Base-by-base conservation (phyloP, 2,888 invertebrate genomes). In the Tubulanus polymorphus region DNA sequence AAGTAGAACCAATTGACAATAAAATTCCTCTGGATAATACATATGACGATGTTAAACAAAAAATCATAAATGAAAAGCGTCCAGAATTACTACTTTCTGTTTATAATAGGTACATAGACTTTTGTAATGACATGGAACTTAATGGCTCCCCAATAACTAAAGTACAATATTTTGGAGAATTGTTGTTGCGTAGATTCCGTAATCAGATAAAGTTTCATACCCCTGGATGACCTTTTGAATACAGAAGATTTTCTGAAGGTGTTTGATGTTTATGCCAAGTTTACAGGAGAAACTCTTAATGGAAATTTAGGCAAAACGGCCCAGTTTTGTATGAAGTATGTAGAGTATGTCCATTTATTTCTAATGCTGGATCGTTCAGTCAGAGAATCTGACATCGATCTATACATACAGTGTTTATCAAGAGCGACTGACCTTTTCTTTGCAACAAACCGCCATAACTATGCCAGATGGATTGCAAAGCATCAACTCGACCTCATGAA, bases 391-490 rank as follows among this genome's bases (percentile, higher is more conserved):
- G 59, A 60, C 45, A 23, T 61, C 10, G 47, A 55, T 3, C 51
- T 63, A 20, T 63, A 57, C 54, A 54, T 54, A n/a, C 48, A 53
- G 26, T 27, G 53, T 28, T 30, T 60, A 23, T 47, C 57, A 20
- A 41, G 3, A 20, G n/a, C 27, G 6, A 47, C 8, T n/a, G 26
- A 47, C 23, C 23, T 55, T 3, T 63, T 60, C 53, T 65, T 64
- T 55, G 56, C 55, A 6, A 54, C 52, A 18, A 59, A 54, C 53
- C 48, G 56, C 10, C 48, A 51, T 5, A 62, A 63, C 48, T 63
- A 64, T 55, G 48, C 63, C 10, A 51, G 63, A 30, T 64, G 62
- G 64, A 53, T 62, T 61, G 46, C 56, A 15, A 62, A 53, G 37
- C 60, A 55, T 27, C 57, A 62, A 27, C 48, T 64, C 12, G 59